Conservation (phyloP, 2,888 invertebrate species). For the Merodon equestris region DNA sequence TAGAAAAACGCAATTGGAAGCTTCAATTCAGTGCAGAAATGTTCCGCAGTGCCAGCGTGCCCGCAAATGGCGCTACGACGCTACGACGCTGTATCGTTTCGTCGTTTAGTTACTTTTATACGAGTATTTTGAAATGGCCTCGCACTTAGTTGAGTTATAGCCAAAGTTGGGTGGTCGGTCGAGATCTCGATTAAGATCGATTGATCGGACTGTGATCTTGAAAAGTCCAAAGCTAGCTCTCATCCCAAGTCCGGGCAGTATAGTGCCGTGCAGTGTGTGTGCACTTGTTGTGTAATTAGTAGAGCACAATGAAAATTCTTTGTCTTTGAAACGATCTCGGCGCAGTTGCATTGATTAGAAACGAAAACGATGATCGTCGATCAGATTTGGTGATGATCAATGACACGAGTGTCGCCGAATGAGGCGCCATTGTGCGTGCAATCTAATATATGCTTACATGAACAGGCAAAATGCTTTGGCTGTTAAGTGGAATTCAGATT, state of each 20-base stretch:
- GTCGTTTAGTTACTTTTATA: not conserved
- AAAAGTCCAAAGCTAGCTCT: slow-evolving; percentile 56
- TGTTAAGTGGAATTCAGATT: no score
- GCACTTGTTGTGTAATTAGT: slow-evolving; percentile 24
- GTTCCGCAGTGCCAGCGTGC: slow-evolving; percentile 19
- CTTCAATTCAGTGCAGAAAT: slow-evolving; percentile 58
- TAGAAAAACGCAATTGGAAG: slow-evolving; percentile 59
- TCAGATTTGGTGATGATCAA: slow-evolving; percentile 44
- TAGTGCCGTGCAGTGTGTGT: not conserved
- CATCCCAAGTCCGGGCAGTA: slow-evolving; percentile 8
- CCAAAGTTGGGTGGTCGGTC: slow-evolving; percentile 61
- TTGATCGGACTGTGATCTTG: slow-evolving; percentile 61
- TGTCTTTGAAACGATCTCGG: slow-evolving; percentile 26
- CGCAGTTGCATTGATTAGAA: slow-evolving; percentile 37
- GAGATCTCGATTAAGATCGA: slow-evolving; percentile 54
- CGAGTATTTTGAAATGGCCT: slow-evolving; percentile 36
- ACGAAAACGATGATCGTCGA: slow-evolving; percentile 9
- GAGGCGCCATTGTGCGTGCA: no score
- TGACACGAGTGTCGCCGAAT: slow-evolving; percentile 18
- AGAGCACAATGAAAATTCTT: slow-evolving; percentile 41
- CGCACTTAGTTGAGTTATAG: slow-evolving; percentile 45
- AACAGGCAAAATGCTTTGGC: no score
- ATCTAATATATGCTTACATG: no score
- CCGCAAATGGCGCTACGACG: no score
- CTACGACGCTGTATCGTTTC: no score